Percentiles rank a stretch among this genome's conserved stretches.
Evolutionary conservation across 2,888 invertebrate species (phyloP).

Genomic region (Gymnocheta viridis): DNA sequence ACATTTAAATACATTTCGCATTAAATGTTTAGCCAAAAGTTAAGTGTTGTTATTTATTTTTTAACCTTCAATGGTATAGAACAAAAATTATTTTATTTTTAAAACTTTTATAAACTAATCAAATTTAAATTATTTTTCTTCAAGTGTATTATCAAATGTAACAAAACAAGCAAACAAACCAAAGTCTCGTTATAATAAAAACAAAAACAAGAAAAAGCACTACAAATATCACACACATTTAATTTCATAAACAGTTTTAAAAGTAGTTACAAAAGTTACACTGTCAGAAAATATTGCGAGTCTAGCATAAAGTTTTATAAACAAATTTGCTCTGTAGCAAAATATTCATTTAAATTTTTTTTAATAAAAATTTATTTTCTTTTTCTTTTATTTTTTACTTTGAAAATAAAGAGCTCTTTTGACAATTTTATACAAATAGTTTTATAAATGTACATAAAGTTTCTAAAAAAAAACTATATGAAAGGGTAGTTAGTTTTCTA

Average conservation of each 20-base stretch:
- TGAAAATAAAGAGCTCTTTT: too few species aligned
- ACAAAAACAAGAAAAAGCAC: neutral
- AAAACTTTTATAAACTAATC: neutral
- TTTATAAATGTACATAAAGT: too few species aligned
- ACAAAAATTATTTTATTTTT: constrained; percentile 9
- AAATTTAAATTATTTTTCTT: constrained; percentile 29
- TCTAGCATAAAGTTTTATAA: too few species aligned
- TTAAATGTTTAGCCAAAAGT: constrained; percentile 72
- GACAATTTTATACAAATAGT: too few species aligned
- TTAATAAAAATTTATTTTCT: too few species aligned
- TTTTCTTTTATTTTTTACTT: too few species aligned
- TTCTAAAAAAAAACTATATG: too few species aligned
- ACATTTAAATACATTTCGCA: constrained; percentile 37
- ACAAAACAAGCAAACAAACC: constrained; percentile 20
- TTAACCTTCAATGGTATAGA: neutral
- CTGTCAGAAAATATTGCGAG: neutral
- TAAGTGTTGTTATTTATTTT: constrained; percentile 72
- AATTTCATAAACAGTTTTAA: constrained; percentile 34
- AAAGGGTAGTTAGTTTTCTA: too few species aligned
- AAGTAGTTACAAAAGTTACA: too few species aligned
- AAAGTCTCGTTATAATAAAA: constrained; percentile 54
- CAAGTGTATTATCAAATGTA: constrained; percentile 68
- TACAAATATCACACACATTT: neutral
- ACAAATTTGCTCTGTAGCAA: too few species aligned
- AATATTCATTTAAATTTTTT: too few species aligned